Evolutionary conservation across 2,888 invertebrate genomes (phyloP).

Genomic region (Monoplex corrugatus): DNA sequence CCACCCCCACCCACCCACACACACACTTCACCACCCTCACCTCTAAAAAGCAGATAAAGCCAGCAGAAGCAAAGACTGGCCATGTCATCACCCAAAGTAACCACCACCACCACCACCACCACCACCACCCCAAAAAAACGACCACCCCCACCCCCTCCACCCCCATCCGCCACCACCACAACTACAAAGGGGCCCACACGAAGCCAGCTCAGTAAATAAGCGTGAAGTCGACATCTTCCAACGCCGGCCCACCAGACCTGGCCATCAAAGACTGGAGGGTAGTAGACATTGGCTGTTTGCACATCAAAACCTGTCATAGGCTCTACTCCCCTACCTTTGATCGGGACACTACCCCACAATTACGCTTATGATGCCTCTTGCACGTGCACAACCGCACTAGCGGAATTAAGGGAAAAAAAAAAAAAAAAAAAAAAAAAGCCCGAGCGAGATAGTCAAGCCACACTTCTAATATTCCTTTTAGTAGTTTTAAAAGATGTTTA

Average conservation of each 20-base stretch:
- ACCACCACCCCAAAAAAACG: not conserved
- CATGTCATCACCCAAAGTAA: not conserved
- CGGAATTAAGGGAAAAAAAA: too few relatives aligned
- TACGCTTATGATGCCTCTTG: not conserved
- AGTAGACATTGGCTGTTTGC: conserved; percentile 14
- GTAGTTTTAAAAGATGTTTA: too few relatives aligned
- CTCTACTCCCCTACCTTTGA: conserved; percentile 31
- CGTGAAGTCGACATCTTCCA: conserved; percentile 22
- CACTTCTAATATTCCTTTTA: too few relatives aligned
- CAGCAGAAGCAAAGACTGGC: conserved; percentile 11
- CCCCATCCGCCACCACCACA: not conserved
- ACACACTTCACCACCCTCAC: not conserved
- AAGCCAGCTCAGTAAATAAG: conserved; percentile 28
- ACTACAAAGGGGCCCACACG: conserved; percentile 8
- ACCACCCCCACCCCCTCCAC: too few relatives aligned
- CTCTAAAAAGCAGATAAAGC: not conserved
- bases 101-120: not conserved
- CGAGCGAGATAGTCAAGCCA: too few relatives aligned
- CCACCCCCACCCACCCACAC: too few relatives aligned
- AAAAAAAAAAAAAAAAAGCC: too few relatives aligned
- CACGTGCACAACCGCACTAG: not conserved
- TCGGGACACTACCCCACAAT: conserved; percentile 21
- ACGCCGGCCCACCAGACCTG: not conserved
- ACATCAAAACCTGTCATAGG: conserved; percentile 41
- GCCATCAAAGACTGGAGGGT: conserved; percentile 8